Evolutionary conservation across 2,888 invertebrate genomes (phyloP).

Genomic region (Rotaria magnacalcarata): DNA sequence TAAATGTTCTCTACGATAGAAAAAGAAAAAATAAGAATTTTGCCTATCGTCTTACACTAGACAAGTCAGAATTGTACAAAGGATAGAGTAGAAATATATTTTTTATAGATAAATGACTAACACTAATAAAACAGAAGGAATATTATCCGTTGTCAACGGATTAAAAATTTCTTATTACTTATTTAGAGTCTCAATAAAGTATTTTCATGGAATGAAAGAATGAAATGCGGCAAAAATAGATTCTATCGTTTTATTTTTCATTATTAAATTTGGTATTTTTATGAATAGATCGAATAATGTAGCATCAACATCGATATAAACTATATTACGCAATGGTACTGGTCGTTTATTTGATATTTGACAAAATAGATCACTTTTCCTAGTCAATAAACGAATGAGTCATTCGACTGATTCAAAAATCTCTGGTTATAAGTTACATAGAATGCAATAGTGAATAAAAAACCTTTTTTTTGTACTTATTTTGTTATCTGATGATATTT

Average conservation of each 20-base stretch:
- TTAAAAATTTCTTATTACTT: too few relatives aligned
- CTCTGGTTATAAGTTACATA: neutral
- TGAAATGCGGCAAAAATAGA: slow-evolving; percentile 84
- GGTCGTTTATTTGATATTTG: slow-evolving; percentile 83
- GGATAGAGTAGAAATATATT: too few relatives aligned
- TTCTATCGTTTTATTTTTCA: slow-evolving; percentile 62
- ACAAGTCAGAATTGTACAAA: too few relatives aligned
- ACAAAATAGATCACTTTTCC: slow-evolving; percentile 66
- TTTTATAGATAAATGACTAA: too few relatives aligned
- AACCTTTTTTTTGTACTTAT: too few relatives aligned
- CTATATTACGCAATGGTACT: slow-evolving; percentile 88
- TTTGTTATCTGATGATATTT: too few relatives aligned
- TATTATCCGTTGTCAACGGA: too few relatives aligned
- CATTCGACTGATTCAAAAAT: neutral
- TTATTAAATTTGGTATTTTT: neutral
- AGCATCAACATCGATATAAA: slow-evolving; percentile 86
- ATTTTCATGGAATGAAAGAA: slow-evolving; percentile 96
- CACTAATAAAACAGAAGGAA: too few relatives aligned
- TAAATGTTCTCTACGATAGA: too few relatives aligned
- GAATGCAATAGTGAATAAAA: neutral
- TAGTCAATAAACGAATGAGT: slow-evolving; percentile 36
- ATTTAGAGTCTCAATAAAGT: slow-evolving; percentile 65
- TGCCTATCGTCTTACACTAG: too few relatives aligned
- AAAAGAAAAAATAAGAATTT: too few relatives aligned
- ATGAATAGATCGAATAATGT: slow-evolving; percentile 79